These are phyloP conservation scores for Trichopoda pennipes DNA, from an alignment of 2,888 invertebrate genomes.

Conservation along the genomic window DNA sequence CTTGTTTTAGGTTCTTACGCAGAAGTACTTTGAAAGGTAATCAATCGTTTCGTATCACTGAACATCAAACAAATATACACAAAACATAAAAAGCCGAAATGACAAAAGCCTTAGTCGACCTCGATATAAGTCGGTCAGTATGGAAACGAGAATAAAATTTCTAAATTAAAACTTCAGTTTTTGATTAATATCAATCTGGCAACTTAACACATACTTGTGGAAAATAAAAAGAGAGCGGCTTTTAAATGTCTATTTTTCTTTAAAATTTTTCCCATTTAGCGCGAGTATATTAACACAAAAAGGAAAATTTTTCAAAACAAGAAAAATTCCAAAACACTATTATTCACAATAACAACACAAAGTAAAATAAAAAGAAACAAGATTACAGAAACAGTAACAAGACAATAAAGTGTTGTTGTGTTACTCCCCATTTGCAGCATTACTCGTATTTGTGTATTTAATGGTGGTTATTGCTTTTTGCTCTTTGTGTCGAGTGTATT, in stretches of 20 bases:
- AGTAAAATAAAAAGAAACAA: conserved; percentile 1
- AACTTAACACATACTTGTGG: not conserved
- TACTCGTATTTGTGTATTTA: too few species aligned
- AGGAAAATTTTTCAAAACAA: conserved; percentile 50
- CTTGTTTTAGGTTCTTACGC: too few species aligned
- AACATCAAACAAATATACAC: too few species aligned
- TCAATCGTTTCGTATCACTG: too few species aligned
- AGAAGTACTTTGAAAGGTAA: too few species aligned
- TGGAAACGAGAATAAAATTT: too few species aligned
- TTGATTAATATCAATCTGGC: conserved; percentile 7
- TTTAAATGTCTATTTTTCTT: conserved; percentile 19
- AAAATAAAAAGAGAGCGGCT: conserved; percentile 37
- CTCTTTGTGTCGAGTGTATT: too few species aligned
- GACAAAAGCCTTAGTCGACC: too few species aligned
- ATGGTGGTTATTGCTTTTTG: too few species aligned
- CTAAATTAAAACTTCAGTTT: not conserved
- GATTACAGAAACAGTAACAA: conserved; percentile 8
- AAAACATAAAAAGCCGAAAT: too few species aligned
- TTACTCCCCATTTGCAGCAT: too few species aligned
- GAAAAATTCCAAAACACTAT: conserved; percentile 58
- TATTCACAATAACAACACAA: conserved; percentile 34
- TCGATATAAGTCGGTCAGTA: too few species aligned
- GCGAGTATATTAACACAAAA: conserved; percentile 27
- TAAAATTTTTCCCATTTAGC: conserved; percentile 5
- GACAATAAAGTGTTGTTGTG: conserved; percentile 29